Evolutionary conservation across 2,797 vertebrate species (phyloP), one percentile per base, ranked within the genome.

Genomic region (Limosa lapponica): DNA sequence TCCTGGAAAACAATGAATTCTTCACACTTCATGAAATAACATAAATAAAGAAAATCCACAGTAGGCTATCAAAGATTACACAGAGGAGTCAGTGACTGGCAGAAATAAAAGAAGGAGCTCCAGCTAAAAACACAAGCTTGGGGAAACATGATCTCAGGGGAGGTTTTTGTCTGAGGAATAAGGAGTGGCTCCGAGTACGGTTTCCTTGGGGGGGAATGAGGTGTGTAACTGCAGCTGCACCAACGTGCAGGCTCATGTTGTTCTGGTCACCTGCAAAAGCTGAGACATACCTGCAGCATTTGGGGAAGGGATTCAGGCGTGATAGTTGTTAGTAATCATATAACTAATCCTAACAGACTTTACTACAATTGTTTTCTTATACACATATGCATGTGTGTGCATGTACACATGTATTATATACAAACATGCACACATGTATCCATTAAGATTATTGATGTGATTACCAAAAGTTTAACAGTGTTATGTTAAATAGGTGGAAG

Each of bases 11-110:
- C 70, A 95, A 88, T 75, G 55, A 84, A 90, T 91, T 93, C 77
- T 96, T 96, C 91, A 96, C 89, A 93, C 70, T 95, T 95, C 65
- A 32, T 48, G 71, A 71, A 93, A 87, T 87, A 93, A 72, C 61
- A 74, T 85, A 87, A 93, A 82, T 70, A 92, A 89, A 87, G 67
- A 77, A 77, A 77, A 92, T 14, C 32, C 52, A 46, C 55, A 49
- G 61, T 17, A 58, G 24, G 17, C 30, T 82, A 89, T 72, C 67
- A 89, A 69, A 87, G 59, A 91, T 80, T 95, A 80, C 91, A 87
- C 71, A 71, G 62, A 58, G 41, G 71, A 93, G 14, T 67, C 75
- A 34, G 44, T 54, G 57, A 78, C 57, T 81, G 74, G 28, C 82
- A 91, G 64, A 87, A 91, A 59, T 58, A 78, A 71, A 87, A 43